phyloP scores from a whole-genome alignment of 1,140 invertebrate species.

The Cyrtorhinus lividipennis region DNA sequence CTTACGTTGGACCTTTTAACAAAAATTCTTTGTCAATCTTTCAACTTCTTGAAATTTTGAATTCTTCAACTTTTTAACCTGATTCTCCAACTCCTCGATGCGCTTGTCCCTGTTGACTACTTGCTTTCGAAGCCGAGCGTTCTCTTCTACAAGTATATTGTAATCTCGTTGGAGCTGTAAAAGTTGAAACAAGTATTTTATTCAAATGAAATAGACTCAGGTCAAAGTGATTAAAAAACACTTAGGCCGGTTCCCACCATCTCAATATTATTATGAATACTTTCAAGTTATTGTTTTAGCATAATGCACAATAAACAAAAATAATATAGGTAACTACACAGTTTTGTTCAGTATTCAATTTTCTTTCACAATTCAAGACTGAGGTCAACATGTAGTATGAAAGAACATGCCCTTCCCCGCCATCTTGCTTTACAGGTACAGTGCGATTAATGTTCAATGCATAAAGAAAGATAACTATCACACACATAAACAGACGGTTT shows the following conservation, averaged over 20 bases:
- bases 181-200: constrained; percentile 20
- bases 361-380: too few relatives aligned
- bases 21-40: too few relatives aligned
- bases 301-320: neutral
- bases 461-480: too few relatives aligned
- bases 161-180: constrained; percentile 56
- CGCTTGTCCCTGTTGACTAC: constrained; percentile 56
- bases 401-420: too few relatives aligned
- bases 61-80: constrained; percentile 40
- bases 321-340: neutral
- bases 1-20: too few relatives aligned
- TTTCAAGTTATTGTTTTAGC: neutral
- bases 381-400: too few relatives aligned
- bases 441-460: too few relatives aligned
- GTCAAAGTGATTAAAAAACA: neutral
- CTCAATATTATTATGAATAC: neutral
- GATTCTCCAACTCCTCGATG: constrained; percentile 60
- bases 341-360: neutral
- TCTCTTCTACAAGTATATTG: constrained; percentile 59
- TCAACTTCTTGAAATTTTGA: too few relatives aligned
- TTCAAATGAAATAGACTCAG: neutral
- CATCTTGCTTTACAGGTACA: too few relatives aligned
- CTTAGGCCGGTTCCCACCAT: neutral
- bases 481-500: too few relatives aligned
- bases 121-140: constrained; percentile 55